phyloP scores from a whole-genome alignment of 2,888 invertebrate genomes.

The Zygothrica quintamaculata region DNA sequence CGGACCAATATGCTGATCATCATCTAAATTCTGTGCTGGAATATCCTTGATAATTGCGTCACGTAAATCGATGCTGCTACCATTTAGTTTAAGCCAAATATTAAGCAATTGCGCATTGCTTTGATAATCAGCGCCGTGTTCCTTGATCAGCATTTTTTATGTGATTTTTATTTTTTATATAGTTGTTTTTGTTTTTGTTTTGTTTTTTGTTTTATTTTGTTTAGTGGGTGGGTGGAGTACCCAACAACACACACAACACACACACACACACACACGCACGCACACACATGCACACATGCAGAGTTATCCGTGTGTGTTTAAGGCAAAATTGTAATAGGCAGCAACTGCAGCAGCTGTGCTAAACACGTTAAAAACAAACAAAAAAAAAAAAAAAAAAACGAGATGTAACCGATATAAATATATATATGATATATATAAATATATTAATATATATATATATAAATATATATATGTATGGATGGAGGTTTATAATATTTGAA shows the following conservation, averaged over 20 bases:
- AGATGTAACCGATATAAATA: no score
- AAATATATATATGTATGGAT: no score
- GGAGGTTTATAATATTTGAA: no score
- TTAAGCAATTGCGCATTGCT: slow-evolving; percentile 14
- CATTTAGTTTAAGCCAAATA: slow-evolving; percentile 18
- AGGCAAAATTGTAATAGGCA: no score
- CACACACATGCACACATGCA: slow-evolving; percentile 7
- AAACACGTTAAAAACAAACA: slow-evolving; percentile 20
- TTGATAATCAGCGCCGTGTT: slow-evolving; percentile 14
- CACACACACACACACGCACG: slow-evolving; percentile 13
- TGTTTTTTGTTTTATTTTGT: no score
- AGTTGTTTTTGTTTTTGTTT: no score
- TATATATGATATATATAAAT: no score
- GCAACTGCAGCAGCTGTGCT: slow-evolving; percentile 21
- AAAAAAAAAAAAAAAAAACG: slow-evolving; percentile 14
- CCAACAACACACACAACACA: no score
- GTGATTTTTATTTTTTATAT: no score
- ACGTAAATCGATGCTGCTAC: slow-evolving; percentile 1
- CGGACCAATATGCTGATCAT: slow-evolving; percentile 24
- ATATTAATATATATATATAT: no score
- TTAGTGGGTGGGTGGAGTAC: no score
- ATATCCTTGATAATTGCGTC: slow-evolving; percentile 10
- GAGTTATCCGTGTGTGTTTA: not conserved
- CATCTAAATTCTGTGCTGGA: not conserved
- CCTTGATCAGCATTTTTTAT: slow-evolving; percentile 37